Base-by-base conservation (phyloP, 2,888 invertebrate species). In the Cantharis lateralis region DNA sequence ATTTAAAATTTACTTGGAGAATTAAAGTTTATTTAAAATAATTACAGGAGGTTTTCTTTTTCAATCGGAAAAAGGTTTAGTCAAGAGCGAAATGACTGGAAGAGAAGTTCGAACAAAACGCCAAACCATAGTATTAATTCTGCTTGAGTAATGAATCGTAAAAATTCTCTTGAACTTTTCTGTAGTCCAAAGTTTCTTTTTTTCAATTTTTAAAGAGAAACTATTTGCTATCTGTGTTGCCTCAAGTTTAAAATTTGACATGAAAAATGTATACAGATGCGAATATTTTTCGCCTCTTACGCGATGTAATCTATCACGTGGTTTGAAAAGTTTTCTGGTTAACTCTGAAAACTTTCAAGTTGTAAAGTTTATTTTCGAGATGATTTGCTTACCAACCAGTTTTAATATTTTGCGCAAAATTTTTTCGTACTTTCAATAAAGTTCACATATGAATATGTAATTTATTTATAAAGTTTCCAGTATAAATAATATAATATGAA, bases 231-330 rank as follows among this genome's bases (percentile, higher is more conserved):
- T 66, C 64, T 66, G 64, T 24, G 18, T 66, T 66, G 64, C 64
- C 64, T 66, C 20, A 66, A 66, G 64, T 66, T 66, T 66, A 66
- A 66, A 66, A 66, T 66, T 66, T 66, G 64, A 66, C 64, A 66
- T 66, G 64, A 32, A 69, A 76, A 76, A 72, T 72, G 63, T 62
- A 48, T 62, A 75, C 68, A 62, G 75, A 75, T 68, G 72, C 75
- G 61, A 71, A 72, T 71, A 62, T 61, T 76, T 72, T 72, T 64
- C 76, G 61, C 70, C 70, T 72, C 68, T 71, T 28, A 68, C 72
- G 76, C 68, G 61, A 15, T 62, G 76, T 72, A 72, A 76, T 76
- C 76, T 76, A 76, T 76, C 76, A 76, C 76, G 76, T 70, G 76
- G 64, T 68, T 72, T 63, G 18, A 62, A 76, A 72, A 72, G 64